A percentile compares a stretch with the other conserved stretches of the same genome.
These are phyloP conservation scores for Drosophila acutilabella DNA, from an alignment of 2,888 invertebrate species.

Conservation along the genomic window DNA sequence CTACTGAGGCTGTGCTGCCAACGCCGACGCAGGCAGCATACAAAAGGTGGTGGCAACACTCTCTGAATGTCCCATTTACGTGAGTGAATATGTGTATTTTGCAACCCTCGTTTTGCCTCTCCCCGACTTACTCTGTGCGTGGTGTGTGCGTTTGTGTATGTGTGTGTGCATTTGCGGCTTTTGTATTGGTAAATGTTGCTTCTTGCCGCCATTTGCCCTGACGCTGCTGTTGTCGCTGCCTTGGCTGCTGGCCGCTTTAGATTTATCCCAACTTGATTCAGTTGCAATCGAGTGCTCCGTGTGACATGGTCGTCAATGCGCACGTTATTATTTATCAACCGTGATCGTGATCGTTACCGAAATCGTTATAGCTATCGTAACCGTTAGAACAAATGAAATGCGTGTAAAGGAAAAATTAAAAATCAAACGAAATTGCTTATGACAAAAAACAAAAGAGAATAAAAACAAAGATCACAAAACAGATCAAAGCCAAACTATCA, in stretches of 20 bases:
- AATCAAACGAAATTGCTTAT: constrained; percentile 32
- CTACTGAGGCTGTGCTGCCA: constrained; percentile 18
- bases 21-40: constrained; percentile 62
- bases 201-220: constrained; percentile 75
- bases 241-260: constrained; percentile 41
- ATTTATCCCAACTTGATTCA: constrained; percentile 83
- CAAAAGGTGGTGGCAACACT: constrained; percentile 79
- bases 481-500: constrained; percentile 16
- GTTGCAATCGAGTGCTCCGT: constrained; percentile 85
- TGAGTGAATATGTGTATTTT: constrained; percentile 39
- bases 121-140: not conserved
- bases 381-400: constrained; percentile 22
- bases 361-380: constrained; percentile 4
- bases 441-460: constrained; percentile 25
- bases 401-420: constrained; percentile 9
- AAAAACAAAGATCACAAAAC: constrained; percentile 2
- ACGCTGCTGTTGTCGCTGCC: constrained; percentile 42
- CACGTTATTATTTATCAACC: constrained; percentile 33
- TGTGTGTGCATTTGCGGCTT: constrained; percentile 54
- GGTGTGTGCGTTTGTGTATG: constrained; percentile 2
- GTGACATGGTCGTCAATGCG: constrained; percentile 82
- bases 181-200: constrained; percentile 81
- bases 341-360: constrained; percentile 33
- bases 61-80: constrained; percentile 50
- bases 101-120: constrained; percentile 67